Conservation (phyloP, 2,797 vertebrate genomes). For the Geotrypetes seraphini region DNA sequence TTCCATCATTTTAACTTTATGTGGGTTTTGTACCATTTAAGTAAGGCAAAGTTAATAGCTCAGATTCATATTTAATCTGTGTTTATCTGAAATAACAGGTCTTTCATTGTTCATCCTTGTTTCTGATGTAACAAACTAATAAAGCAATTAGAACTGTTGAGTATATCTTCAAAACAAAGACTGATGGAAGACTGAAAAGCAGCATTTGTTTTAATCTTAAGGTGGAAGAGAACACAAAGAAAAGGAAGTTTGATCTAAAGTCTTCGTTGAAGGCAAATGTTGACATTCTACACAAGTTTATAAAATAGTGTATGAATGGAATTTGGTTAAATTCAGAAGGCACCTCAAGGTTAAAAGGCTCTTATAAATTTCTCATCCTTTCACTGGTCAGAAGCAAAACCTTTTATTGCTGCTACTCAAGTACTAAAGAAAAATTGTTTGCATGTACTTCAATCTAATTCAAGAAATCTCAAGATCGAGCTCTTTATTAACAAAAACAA, state of each 20-base stretch:
- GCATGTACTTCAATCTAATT: slow-evolving; percentile 47
- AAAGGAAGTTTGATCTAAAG: slow-evolving; percentile 52
- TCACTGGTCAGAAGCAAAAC: slow-evolving; percentile 65
- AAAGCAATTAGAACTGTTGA: slow-evolving; percentile 17
- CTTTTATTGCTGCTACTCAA: slow-evolving; percentile 84
- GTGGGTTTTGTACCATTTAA: too few species aligned
- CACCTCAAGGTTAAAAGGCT: slow-evolving; percentile 93
- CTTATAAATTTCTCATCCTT: slow-evolving; percentile 78
- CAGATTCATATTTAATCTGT: neutral
- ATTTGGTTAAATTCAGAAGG: slow-evolving; percentile 85
- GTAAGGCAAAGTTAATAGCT: neutral
- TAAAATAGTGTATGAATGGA: slow-evolving; percentile 59
- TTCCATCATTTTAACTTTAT: neutral
- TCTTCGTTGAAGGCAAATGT: slow-evolving; percentile 47
- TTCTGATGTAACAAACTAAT: slow-evolving; percentile 37
- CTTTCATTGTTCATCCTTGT: slow-evolving; percentile 30
- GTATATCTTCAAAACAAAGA: slow-evolving; percentile 46
- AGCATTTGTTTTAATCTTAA: slow-evolving; percentile 52
- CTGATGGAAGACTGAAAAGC: slow-evolving; percentile 72
- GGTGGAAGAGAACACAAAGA: slow-evolving; percentile 55
- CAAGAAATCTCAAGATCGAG: slow-evolving; percentile 50
- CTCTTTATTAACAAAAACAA: slow-evolving; percentile 35
- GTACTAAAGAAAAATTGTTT: slow-evolving; percentile 60
- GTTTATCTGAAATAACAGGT: slow-evolving; percentile 11
- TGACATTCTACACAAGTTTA: slow-evolving; percentile 65